Conservation (phyloP, 64 coral and sea anemone species). For the Stichodactyla mertensii region DNA sequence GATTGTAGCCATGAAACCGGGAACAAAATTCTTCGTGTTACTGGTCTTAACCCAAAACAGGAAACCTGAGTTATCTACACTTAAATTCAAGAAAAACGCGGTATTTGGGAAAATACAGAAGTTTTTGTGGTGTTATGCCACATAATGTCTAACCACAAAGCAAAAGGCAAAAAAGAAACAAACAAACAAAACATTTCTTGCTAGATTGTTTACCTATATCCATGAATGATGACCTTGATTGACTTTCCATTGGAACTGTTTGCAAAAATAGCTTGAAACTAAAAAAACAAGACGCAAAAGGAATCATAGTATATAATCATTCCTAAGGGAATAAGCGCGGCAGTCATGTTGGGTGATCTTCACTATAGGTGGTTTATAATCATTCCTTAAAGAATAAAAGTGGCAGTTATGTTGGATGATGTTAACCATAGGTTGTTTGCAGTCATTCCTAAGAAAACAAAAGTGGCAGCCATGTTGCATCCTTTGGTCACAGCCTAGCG, state of each 20-base stretch:
- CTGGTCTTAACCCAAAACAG: too few relatives aligned
- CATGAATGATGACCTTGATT: not conserved
- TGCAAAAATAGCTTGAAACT: not conserved
- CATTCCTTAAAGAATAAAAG: too few relatives aligned
- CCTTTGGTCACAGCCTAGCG: not conserved
- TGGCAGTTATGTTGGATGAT: not conserved
- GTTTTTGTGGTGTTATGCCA: too few relatives aligned
- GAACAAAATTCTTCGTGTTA: too few relatives aligned
- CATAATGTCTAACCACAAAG: too few relatives aligned
- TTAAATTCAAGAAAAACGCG: too few relatives aligned
- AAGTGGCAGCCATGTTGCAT: not conserved
- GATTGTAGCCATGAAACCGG: too few relatives aligned
- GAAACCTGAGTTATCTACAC: too few relatives aligned
- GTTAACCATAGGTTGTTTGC: not conserved
- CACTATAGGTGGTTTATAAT: not conserved
- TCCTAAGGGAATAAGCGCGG: not conserved
- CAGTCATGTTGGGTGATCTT: not conserved
- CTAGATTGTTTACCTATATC: not conserved
- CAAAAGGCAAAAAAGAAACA: too few relatives aligned
- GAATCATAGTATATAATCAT: not conserved
- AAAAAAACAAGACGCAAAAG: not conserved
- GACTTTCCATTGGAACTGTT: not conserved
- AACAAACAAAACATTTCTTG: too few relatives aligned
- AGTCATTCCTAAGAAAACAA: not conserved
- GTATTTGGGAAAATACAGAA: too few relatives aligned